A percentile compares a stretch with the other conserved stretches of the same genome.
Conservation (phyloP, 2,888 invertebrate genomes). For the Galerucella calmariensis region DNA sequence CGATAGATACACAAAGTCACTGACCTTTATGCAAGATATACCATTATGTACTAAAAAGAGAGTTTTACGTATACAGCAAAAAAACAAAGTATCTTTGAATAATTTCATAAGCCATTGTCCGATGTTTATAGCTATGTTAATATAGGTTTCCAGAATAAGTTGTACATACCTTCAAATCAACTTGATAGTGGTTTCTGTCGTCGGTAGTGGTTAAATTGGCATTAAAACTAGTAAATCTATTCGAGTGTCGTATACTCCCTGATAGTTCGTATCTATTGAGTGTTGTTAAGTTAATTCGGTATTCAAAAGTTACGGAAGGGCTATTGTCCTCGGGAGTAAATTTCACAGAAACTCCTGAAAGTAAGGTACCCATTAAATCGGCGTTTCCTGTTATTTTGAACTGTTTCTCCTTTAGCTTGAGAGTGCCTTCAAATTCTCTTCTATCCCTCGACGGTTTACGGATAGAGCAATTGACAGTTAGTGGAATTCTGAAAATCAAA, state of each 20-base stretch:
- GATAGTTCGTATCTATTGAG: constrained; percentile 55
- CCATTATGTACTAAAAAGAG: no score
- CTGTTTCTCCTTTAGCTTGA: constrained; percentile 63
- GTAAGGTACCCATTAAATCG: constrained; percentile 61
- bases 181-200: constrained; percentile 64
- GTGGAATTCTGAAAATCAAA: constrained; percentile 54
- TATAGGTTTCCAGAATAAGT: constrained; percentile 6
- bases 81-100: neutral
- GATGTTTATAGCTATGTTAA: neutral
- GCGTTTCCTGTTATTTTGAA: constrained; percentile 64
- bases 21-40: no score
- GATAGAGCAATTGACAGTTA: constrained; percentile 51
- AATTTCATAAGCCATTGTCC: neutral
- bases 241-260: constrained; percentile 60
- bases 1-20: no score
- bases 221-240: constrained; percentile 63
- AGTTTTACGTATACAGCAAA: no score
- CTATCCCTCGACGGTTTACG: constrained; percentile 47
- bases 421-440: constrained; percentile 61
- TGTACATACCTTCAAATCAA: constrained; percentile 60
- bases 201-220: constrained; percentile 61
- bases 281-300: constrained; percentile 58
- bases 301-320: constrained; percentile 57
- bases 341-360: constrained; percentile 62
- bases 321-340: constrained; percentile 64